phyloP scores from a whole-genome alignment of 1,140 invertebrate species.

The Drosophila kanapiae region DNA sequence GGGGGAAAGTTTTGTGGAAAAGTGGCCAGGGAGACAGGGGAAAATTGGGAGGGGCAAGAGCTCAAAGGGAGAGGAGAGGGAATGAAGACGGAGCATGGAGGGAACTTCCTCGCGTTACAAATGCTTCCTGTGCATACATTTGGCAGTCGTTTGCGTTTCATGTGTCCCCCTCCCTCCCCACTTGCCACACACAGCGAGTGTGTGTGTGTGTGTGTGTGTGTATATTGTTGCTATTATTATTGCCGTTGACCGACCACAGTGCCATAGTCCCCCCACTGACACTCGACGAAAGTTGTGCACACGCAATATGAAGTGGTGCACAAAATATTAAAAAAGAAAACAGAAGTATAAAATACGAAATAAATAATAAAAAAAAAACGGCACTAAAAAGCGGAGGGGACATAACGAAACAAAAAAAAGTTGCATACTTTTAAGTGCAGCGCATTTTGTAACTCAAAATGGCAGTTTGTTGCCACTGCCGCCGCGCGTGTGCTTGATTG shows the following conservation, averaged over 20 bases:
- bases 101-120: conserved; percentile 64
- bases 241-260: conserved; percentile 66
- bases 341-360: conserved; percentile 29
- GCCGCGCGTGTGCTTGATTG: conserved; percentile 35
- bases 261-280: too few relatives aligned
- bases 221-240: conserved; percentile 57
- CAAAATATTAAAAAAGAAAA: conserved; percentile 15
- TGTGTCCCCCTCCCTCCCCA: conserved; percentile 4
- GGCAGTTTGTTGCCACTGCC: conserved; percentile 53
- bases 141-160: conserved; percentile 59
- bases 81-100: neutral
- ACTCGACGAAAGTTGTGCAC: conserved; percentile 59
- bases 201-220: conserved; percentile 14
- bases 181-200: conserved; percentile 1
- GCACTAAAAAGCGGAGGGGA: too few relatives aligned
- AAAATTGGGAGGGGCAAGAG: conserved; percentile 3
- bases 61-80: neutral
- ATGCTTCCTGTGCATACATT: conserved; percentile 82
- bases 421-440: conserved; percentile 77
- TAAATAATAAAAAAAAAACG: conserved; percentile 16
- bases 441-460: conserved; percentile 76
- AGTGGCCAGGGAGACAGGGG: neutral
- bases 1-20: conserved; percentile 21
- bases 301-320: conserved; percentile 36
- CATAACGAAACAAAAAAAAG: conserved; percentile 1